phyloP scores from a whole-genome alignment of 2,888 invertebrate genomes.

The Thecocarcelia acutangulata region DNA sequence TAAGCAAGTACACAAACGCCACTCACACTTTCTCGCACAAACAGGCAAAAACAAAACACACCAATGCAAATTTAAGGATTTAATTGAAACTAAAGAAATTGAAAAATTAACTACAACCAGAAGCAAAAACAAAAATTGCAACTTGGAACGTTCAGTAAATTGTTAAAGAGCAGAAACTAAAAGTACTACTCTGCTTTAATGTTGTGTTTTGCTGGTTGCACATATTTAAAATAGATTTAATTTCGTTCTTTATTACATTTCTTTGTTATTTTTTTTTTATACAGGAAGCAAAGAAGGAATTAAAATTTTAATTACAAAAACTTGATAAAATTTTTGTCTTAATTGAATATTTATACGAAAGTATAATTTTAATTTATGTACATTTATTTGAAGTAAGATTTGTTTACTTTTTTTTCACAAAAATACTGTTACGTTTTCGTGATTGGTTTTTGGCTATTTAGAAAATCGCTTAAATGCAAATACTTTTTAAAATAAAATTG shows the following conservation, averaged over 20 bases:
- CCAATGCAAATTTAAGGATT: conserved; percentile 37
- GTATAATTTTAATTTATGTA: not conserved
- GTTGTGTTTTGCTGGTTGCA: conserved; percentile 27
- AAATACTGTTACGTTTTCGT: no score
- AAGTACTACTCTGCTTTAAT: not conserved
- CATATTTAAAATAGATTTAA: conserved; percentile 53
- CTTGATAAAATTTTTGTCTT: conserved; percentile 1
- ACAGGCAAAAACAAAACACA: not conserved
- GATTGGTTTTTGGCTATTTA: no score
- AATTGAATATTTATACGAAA: conserved; percentile 1
- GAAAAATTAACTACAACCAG: conserved; percentile 17
- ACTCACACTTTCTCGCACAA: not conserved
- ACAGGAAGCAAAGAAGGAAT: conserved; percentile 14
- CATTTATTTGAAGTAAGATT: not conserved
- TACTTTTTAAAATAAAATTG: no score
- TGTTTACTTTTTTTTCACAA: not conserved
- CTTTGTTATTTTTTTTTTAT: not conserved
- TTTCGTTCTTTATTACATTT: conserved; percentile 41
- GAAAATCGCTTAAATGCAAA: no score
- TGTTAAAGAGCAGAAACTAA: conserved; percentile 8
- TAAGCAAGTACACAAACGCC: conserved; percentile 1
- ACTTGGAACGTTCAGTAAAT: not conserved
- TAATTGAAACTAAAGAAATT: conserved; percentile 44
- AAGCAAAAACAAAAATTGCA: not conserved
- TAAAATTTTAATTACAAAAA: conserved; percentile 40